Evolutionary conservation across 2,888 invertebrate genomes (phyloP), one percentile per base, ranked within the genome.

Genomic region (Eilema caniola): DNA sequence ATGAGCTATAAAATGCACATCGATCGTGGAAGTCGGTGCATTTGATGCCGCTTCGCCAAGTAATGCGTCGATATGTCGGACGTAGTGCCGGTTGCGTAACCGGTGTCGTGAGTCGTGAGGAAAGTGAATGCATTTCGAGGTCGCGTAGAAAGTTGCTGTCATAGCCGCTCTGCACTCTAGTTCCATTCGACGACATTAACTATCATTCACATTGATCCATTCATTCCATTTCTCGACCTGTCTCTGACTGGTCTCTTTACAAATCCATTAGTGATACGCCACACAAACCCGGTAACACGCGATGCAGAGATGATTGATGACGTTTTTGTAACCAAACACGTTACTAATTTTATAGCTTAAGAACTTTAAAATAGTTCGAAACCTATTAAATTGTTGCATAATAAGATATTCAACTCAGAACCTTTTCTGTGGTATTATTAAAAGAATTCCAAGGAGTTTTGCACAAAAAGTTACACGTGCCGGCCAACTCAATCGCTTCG

Each of bases 71-170:
- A 90, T 93, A 93, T 94, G 91, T 93, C 92, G 92, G 94, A 89
- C 93, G 90, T 86, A 82, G 86, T 88, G 88, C 86, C 86, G 87
- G 87, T 95, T 95, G 92, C 93, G 95, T 93, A 95, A 95, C 94
- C 93, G 91, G 93, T 92, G 94, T 91, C 85, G 61, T 61, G 89
- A 89, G 90, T 90, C 86, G 90, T 89, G 93, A 94, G 90, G 95
- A 95, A 95, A 95, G 95, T 95, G 95, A 95, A 95, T 90, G 94
- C 91, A 93, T 90, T 95, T 94, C 91, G 95, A 95, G 95, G 95
- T 95, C 95, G 89, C 91, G 88, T 94, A 95, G 95, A 95, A 95
- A 95, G 95, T 95, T 92, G 90, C 90, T 88, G 88, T 79, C 87
- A 86, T 86, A 81, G 86, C 82, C 86, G 86, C 86, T 87, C 86